Percentiles rank a stretch among this genome's conserved stretches.
These are phyloP conservation scores for Barnardius zonarius DNA, from an alignment of 2,113 vertebrate species.

Conservation along the genomic window DNA sequence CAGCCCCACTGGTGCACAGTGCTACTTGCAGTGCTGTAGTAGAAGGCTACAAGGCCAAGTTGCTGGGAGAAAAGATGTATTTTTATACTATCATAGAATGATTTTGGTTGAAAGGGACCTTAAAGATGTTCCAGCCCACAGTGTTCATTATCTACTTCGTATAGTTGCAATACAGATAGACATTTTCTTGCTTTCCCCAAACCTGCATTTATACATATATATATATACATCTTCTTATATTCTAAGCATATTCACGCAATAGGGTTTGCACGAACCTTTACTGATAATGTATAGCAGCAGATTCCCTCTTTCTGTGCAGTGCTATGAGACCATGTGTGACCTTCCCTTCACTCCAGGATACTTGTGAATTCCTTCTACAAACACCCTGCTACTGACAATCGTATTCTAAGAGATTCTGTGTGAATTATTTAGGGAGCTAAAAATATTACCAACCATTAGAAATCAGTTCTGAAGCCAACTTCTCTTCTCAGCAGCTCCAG, in stretches of 20 bases:
- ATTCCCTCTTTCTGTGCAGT: background rate
- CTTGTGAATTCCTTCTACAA: background rate
- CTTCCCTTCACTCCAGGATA: background rate
- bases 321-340: background rate
- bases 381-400: background rate
- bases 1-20: background rate
- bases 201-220: background rate
- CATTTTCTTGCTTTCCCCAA: background rate
- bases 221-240: background rate
- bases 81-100: background rate
- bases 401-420: rapidly evolving
- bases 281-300: background rate
- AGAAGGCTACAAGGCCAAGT: background rate
- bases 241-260: background rate
- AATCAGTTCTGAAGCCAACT: background rate
- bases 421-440: background rate
- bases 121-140: background rate
- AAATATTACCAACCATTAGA: background rate
- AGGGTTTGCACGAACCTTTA: background rate
- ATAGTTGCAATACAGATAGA: rapidly evolving
- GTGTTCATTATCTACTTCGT: background rate
- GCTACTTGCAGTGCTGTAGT: background rate
- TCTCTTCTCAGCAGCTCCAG: background rate
- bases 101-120: background rate
- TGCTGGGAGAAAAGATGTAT: background rate